Conservation (phyloP, 2,888 invertebrate species). For the Lasioglossum leucozonium region DNA sequence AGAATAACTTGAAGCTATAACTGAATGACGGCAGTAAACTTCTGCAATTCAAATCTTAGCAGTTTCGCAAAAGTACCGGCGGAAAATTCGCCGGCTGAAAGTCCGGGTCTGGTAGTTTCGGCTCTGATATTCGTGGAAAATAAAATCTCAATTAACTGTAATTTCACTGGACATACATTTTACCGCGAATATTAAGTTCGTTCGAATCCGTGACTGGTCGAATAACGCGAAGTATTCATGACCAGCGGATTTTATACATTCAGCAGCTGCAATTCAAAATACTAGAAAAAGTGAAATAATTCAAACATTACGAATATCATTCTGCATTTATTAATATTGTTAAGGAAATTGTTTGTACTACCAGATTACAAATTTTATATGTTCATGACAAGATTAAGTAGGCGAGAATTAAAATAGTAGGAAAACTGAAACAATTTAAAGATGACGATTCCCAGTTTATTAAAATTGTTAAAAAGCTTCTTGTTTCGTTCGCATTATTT, state of each 20-base stretch:
- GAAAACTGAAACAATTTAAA: no score
- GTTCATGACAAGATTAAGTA: no score
- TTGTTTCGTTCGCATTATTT: no score
- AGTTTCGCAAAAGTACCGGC: not conserved
- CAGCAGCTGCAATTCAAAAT: not conserved
- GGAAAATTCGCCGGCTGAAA: constrained; percentile 16
- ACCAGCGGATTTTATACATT: not conserved
- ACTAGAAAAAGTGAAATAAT: not conserved
- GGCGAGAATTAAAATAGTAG: no score
- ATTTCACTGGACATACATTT: not conserved
- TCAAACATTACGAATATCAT: no score
- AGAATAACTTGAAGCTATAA: constrained; percentile 26
- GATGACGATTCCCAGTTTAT: no score
- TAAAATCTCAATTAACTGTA: not conserved
- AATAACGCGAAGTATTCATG: not conserved
- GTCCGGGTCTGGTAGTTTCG: not conserved
- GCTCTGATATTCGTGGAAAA: not conserved
- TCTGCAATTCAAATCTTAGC: constrained; percentile 11
- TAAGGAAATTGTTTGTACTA: no score
- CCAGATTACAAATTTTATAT: no score
- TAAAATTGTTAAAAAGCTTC: no score
- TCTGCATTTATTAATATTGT: no score
- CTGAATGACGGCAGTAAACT: constrained; percentile 25
- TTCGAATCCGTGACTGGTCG: not conserved
- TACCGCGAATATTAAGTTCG: not conserved